phyloP scores from a whole-genome alignment of 2,113 vertebrate species.

The Silurus asotus region DNA sequence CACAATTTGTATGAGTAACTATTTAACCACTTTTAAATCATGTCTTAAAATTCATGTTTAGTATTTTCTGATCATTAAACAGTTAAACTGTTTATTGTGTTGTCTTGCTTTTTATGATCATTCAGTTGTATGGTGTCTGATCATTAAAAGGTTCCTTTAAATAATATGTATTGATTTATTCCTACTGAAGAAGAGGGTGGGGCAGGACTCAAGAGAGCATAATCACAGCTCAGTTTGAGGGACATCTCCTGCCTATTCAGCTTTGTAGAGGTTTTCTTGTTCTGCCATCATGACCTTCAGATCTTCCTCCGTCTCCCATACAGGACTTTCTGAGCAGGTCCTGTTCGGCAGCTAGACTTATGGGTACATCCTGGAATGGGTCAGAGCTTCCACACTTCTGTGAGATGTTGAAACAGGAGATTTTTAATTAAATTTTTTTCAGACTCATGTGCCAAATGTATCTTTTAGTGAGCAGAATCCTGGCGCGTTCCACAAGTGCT shows the following conservation, averaged over 20 bases:
- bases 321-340: slow-evolving; percentile 44
- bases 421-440: background rate
- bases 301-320: background rate
- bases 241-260: background rate
- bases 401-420: background rate
- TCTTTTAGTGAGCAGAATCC: background rate
- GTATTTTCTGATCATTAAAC: no score
- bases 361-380: slow-evolving; percentile 37
- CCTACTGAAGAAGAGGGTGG: background rate
- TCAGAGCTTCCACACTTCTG: slow-evolving; percentile 20
- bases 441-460: background rate
- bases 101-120: no score
- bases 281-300: slow-evolving; percentile 56
- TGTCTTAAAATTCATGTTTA: no score
- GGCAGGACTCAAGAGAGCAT: slow-evolving; percentile 43
- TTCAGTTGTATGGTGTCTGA: no score
- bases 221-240: background rate
- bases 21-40: no score
- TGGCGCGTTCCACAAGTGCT: background rate
- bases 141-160: no score
- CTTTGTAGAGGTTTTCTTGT: fast-evolving
- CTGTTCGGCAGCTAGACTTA: slow-evolving; percentile 58
- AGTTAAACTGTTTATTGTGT: no score
- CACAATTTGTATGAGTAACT: no score
- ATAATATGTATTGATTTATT: no score